phyloP scores from a whole-genome alignment of 2,113 vertebrate species.

The Antigone vipio region DNA sequence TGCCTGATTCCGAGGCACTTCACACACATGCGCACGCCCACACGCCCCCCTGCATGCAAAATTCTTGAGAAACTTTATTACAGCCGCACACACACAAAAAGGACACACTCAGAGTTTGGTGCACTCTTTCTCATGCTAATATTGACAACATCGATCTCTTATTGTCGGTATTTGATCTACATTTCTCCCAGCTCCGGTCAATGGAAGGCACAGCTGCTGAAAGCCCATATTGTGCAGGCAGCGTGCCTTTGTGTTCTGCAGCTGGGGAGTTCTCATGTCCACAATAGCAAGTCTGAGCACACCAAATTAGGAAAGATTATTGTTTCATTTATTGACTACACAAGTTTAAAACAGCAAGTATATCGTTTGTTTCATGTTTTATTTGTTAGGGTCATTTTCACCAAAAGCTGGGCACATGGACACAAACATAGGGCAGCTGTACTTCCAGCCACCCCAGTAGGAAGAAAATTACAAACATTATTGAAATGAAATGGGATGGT shows the following conservation, averaged over 20 bases:
- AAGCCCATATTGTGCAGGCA: conserved; percentile 40
- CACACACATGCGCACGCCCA: not conserved
- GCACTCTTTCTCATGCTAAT: conserved; percentile 70
- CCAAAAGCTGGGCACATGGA: conserved; percentile 39
- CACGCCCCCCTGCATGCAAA: not conserved
- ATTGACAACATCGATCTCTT: conserved; percentile 32
- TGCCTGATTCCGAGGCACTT: conserved; percentile 20
- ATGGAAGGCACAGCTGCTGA: conserved; percentile 54
- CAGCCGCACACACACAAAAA: not conserved
- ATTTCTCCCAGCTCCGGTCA: conserved; percentile 9
- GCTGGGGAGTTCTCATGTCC: conserved; percentile 67
- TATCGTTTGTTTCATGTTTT: conserved; percentile 64
- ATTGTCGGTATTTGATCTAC: conserved; percentile 22
- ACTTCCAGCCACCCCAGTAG: conserved; percentile 43
- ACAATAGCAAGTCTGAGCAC: conserved; percentile 51
- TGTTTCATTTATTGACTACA: conserved; percentile 56
- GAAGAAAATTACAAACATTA: conserved; percentile 61
- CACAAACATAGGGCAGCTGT: conserved; percentile 58
- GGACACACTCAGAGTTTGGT: not conserved
- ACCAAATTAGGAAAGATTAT: conserved; percentile 58
- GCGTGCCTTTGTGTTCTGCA: conserved; percentile 61
- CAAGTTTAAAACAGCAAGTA: conserved; percentile 52
- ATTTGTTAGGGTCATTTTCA: conserved; percentile 69
- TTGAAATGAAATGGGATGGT: conserved; percentile 55
- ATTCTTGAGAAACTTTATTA: conserved; percentile 56